Evolutionary conservation across 2,888 invertebrate species (phyloP).

Genomic region (Leptopilina myrica): DNA sequence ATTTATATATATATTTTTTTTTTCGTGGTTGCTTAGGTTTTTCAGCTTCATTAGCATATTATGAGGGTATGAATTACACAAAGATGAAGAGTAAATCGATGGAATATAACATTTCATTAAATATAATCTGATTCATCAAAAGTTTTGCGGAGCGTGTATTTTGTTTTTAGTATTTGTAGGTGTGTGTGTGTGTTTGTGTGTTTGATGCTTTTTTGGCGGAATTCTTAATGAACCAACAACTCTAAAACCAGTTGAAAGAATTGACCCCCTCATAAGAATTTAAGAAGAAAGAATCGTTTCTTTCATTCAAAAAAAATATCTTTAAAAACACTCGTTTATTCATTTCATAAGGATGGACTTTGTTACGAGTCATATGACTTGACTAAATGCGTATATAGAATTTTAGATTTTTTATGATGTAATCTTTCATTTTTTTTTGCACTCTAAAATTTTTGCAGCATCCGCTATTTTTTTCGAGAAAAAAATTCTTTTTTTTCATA

Average conservation of each 20-base stretch:
- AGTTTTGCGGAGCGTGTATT: too few relatives aligned
- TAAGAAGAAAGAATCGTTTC: constrained; percentile 36
- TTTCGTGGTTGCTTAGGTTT: constrained; percentile 24
- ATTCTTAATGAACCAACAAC: constrained; percentile 35
- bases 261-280: constrained; percentile 24
- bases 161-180: neutral
- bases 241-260: constrained; percentile 32
- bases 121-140: constrained; percentile 33
- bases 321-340: constrained; percentile 6
- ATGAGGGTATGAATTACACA: constrained; percentile 38
- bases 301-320: constrained; percentile 25
- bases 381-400: neutral
- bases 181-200: constrained; percentile 6
- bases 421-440: neutral
- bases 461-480: neutral
- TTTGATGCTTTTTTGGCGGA: constrained; percentile 35
- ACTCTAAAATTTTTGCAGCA: neutral
- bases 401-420: neutral
- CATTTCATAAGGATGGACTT: constrained; percentile 5
- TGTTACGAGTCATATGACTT: constrained; percentile 5
- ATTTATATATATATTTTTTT: neutral
- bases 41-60: constrained; percentile 16
- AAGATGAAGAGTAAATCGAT: constrained; percentile 21
- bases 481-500: neutral
- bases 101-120: constrained; percentile 35